Evolutionary conservation across 2,113 vertebrate genomes (phyloP).

Genomic region (Siniperca chuatsi): DNA sequence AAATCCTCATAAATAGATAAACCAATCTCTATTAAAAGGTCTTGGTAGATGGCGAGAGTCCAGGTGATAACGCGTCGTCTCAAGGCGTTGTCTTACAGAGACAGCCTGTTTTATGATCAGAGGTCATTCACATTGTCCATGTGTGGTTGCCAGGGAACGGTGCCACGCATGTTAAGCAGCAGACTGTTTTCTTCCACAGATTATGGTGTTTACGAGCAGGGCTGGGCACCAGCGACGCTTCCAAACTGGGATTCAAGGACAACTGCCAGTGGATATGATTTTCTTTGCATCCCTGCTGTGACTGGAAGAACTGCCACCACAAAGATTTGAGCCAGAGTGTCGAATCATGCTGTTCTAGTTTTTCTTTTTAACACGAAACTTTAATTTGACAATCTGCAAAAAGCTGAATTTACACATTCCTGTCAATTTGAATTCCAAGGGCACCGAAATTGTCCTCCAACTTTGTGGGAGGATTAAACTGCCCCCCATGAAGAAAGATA

Average conservation of each 20-base stretch:
- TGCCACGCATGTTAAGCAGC: constrained; percentile 59
- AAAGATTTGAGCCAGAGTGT: constrained; percentile 29
- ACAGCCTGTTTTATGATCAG: constrained; percentile 43
- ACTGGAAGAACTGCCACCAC: constrained; percentile 12
- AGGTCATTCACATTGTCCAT: constrained; percentile 49
- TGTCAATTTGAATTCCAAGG: constrained; percentile 36
- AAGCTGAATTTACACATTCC: constrained; percentile 13
- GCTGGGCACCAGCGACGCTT: constrained; percentile 45
- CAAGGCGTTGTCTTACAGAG: constrained; percentile 38
- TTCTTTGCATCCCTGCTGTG: constrained; percentile 48
- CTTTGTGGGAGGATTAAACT: constrained; percentile 44
- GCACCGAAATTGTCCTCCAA: constrained; percentile 19
- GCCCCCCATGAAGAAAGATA: constrained; percentile 19
- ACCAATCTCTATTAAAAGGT: constrained; percentile 66
- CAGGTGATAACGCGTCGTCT: constrained; percentile 50
- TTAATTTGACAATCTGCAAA: constrained; percentile 38
- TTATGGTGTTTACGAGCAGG: constrained; percentile 33
- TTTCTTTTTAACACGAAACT: constrained; percentile 19
- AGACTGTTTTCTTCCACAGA: constrained; percentile 56
- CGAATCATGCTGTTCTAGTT: constrained; percentile 15
- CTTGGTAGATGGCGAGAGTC: constrained; percentile 46
- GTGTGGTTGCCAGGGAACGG: constrained; percentile 35
- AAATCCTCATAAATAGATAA: constrained; percentile 69
- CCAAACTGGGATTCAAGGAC: constrained; percentile 66
- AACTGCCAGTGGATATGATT: constrained; percentile 57